Evolutionary conservation across 2,113 vertebrate genomes (phyloP).

Genomic region (Cynocephalus volans): DNA sequence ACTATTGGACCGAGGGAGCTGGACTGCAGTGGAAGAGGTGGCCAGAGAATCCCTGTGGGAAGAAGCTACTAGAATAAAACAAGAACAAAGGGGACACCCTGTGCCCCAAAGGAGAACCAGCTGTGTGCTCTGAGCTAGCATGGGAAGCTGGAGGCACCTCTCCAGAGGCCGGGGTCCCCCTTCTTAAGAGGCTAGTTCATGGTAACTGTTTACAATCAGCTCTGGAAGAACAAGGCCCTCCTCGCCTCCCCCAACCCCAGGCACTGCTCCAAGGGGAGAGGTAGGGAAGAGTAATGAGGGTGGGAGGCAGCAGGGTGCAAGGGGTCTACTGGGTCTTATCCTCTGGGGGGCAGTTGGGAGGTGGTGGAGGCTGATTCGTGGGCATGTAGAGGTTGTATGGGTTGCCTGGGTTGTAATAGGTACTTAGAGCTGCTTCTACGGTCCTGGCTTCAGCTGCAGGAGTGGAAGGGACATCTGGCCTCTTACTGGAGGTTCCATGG

Average conservation of each 20-base stretch:
- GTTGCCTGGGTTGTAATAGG: slow-evolving; percentile 89
- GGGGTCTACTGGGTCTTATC: too few relatives aligned
- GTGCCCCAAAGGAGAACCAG: background rate
- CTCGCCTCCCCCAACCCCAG: background rate
- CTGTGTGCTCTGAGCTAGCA: background rate
- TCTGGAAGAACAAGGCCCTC: background rate
- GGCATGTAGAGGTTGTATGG: slow-evolving; percentile 91
- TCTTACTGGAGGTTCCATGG: slow-evolving; percentile 89
- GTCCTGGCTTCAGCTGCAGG: slow-evolving; percentile 94
- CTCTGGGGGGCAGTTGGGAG: too few relatives aligned
- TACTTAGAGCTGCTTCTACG: slow-evolving; percentile 93
- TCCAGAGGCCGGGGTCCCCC: background rate
- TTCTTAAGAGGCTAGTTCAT: background rate
- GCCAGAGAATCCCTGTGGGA: background rate
- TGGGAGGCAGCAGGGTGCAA: slow-evolving; percentile 52
- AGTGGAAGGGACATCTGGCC: slow-evolving; percentile 91
- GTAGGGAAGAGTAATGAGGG: slow-evolving; percentile 59
- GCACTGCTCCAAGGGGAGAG: slow-evolving; percentile 77
- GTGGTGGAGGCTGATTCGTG: slow-evolving; percentile 91
- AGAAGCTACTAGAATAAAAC: background rate
- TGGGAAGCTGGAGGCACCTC: background rate
- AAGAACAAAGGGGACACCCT: background rate
- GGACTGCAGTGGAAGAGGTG: background rate
- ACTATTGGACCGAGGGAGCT: background rate
- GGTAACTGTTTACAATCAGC: background rate